phyloP scores from a whole-genome alignment of 92 coral and sea anemone species.

The Bergia sp. region DNA sequence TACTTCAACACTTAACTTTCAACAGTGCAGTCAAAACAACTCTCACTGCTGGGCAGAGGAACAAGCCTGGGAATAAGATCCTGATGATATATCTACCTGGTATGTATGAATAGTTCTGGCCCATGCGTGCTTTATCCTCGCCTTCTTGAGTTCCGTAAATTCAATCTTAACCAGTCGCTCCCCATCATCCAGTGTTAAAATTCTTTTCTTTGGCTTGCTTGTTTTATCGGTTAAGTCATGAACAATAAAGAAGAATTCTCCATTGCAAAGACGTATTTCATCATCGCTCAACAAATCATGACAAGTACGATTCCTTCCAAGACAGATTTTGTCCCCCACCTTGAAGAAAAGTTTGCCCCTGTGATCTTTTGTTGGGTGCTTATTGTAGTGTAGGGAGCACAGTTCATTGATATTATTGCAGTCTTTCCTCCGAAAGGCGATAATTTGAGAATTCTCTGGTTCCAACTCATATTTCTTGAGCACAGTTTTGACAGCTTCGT shows the following conservation, averaged over 20 bases:
- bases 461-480: neutral
- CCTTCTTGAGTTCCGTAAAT: constrained; percentile 32
- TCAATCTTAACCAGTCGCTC: constrained; percentile 37
- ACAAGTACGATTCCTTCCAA: constrained; percentile 45
- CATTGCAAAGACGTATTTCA: constrained; percentile 49
- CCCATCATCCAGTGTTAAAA: constrained; percentile 52
- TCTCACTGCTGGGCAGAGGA: neutral
- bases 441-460: constrained; percentile 39
- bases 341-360: constrained; percentile 24
- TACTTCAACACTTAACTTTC: too few species aligned
- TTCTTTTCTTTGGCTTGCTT: constrained; percentile 1
- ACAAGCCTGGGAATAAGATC: too few species aligned
- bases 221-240: constrained; percentile 34
- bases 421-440: constrained; percentile 52
- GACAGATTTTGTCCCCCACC: constrained; percentile 59
- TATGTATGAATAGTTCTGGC: constrained; percentile 63
- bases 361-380: constrained; percentile 42
- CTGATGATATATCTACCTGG: constrained; percentile 39
- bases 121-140: constrained; percentile 58
- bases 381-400: constrained; percentile 46
- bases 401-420: constrained; percentile 53
- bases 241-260: constrained; percentile 58
- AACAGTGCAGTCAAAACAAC: neutral
- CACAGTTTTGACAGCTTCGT: constrained; percentile 13
- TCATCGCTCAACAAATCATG: constrained; percentile 1